phyloP scores from a whole-genome alignment of 2,888 invertebrate genomes.

The Himalopsyche kuldschensis region DNA sequence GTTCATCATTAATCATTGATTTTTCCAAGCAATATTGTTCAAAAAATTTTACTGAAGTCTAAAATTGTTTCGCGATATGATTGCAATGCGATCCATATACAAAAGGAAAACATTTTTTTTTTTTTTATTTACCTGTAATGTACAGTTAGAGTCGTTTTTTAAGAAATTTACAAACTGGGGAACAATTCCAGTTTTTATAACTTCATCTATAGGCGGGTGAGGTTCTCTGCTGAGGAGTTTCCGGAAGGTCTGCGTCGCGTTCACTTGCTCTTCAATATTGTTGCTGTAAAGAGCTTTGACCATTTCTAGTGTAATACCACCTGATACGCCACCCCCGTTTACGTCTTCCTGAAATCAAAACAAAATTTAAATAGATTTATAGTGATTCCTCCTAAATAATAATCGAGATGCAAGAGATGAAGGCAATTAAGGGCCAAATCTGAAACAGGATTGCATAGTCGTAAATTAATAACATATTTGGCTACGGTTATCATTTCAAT shows the following conservation, averaged over 20 bases:
- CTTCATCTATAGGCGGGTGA: conserved; percentile 96
- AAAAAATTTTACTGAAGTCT: too few relatives aligned
- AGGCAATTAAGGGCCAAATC: too few relatives aligned
- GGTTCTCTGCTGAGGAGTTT: conserved; percentile 93
- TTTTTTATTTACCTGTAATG: conserved; percentile 70
- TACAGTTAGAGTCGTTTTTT: conserved; percentile 77
- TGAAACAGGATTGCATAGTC: too few relatives aligned
- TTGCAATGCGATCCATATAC: background rate
- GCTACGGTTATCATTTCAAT: too few relatives aligned
- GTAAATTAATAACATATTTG: too few relatives aligned
- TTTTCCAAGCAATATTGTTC: too few relatives aligned
- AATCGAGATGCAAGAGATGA: too few relatives aligned
- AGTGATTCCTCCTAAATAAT: background rate
- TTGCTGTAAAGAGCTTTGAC: conserved; percentile 79
- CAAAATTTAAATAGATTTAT: background rate
- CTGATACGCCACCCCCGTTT: conserved; percentile 49
- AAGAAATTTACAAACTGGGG: conserved; percentile 93
- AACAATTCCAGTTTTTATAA: conserved; percentile 91
- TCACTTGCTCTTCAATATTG: conserved; percentile 76
- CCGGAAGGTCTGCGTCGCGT: conserved; percentile 89
- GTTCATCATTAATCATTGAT: too few relatives aligned
- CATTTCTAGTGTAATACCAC: conserved; percentile 78
- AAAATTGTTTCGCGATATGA: too few relatives aligned
- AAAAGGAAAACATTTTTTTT: background rate
- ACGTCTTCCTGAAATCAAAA: conserved; percentile 54